Evolutionary conservation across 2,797 vertebrate genomes (phyloP).

Genomic region (Sebastes oblongus): DNA sequence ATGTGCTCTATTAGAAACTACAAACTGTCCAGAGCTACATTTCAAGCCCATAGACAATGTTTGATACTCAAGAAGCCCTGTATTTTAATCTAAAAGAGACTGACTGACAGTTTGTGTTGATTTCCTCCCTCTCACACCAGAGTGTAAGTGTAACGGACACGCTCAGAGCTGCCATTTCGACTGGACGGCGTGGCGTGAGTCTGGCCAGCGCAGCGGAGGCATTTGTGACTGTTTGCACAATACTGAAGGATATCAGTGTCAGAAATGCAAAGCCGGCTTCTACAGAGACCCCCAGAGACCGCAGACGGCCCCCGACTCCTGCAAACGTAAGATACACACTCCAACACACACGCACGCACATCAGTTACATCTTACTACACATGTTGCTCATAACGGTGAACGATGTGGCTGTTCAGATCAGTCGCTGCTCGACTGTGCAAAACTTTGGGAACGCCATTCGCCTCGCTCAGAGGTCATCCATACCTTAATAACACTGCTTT

Average conservation of each 20-base stretch:
- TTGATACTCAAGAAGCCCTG: not conserved
- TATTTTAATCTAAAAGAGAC: not conserved
- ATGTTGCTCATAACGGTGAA: not conserved
- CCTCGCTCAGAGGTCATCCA: no score
- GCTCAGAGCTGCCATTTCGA: conserved; percentile 92
- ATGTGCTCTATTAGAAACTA: not conserved
- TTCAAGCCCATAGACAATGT: not conserved
- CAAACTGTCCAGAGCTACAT: fast-evolving
- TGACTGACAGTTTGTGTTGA: not conserved
- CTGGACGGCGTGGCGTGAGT: conserved; percentile 85
- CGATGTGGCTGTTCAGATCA: not conserved
- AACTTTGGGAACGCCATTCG: no score
- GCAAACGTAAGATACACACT: conserved; percentile 85
- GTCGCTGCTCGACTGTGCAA: no score
- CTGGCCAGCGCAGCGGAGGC: conserved; percentile 90
- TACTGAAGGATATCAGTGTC: conserved; percentile 91
- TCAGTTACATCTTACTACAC: not conserved
- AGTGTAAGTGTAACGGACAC: conserved; percentile 94
- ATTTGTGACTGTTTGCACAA: conserved; percentile 94
- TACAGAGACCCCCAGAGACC: conserved; percentile 87
- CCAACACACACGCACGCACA: not conserved
- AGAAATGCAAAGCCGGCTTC: conserved; percentile 91
- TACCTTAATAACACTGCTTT: no score
- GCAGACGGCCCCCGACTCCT: conserved; percentile 85
- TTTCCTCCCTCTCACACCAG: conserved; percentile 67